Evolutionary conservation across 2,113 vertebrate species (phyloP).

Genomic region (Baryphthengus martii): DNA sequence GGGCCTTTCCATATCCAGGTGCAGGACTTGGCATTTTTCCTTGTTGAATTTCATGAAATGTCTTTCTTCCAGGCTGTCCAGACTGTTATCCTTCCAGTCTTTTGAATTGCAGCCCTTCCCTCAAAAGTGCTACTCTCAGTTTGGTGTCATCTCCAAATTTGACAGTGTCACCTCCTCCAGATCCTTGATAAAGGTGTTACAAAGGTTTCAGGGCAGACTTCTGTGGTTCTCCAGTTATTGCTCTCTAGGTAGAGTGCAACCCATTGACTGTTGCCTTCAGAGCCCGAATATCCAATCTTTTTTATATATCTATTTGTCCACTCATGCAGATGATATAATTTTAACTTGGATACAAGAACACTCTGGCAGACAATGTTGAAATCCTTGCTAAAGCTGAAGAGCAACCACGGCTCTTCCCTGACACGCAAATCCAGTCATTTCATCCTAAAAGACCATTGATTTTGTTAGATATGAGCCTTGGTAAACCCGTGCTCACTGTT

Average conservation of each 20-base stretch:
- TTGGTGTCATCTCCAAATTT: background rate
- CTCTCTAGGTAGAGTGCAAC: background rate
- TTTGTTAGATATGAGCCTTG: background rate
- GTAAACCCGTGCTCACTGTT: background rate
- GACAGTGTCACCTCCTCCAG: background rate
- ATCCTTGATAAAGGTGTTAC: background rate
- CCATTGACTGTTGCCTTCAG: background rate
- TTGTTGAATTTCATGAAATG: no score
- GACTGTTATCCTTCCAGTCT: no score
- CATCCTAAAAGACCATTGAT: background rate
- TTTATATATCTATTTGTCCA: background rate
- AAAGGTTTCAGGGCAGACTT: background rate
- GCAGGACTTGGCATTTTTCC: no score
- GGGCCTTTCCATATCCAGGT: background rate
- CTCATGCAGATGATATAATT: background rate
- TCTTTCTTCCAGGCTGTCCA: no score
- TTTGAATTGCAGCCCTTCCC: no score
- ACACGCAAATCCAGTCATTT: background rate
- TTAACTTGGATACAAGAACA: background rate
- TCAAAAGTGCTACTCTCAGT: no score
- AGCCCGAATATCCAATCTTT: background rate
- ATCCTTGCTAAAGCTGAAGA: background rate
- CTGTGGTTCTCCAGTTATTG: background rate
- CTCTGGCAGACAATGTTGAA: background rate
- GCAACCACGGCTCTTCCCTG: background rate